Conservation (phyloP, 2,797 vertebrate species). For the Apogon hyalosoma region DNA sequence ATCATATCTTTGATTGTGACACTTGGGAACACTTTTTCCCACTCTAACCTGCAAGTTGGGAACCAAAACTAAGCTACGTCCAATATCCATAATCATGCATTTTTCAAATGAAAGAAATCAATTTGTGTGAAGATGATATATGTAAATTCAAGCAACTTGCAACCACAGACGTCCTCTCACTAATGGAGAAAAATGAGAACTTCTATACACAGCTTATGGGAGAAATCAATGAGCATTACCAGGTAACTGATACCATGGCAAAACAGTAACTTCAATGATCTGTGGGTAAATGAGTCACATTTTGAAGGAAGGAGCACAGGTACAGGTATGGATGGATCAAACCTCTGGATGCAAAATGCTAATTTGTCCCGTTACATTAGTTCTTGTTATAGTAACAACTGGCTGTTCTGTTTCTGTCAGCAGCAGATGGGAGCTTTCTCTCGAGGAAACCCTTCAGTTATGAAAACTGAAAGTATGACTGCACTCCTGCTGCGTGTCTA, state of each 20-base stretch:
- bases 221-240: slow-evolving; percentile 53
- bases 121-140: neutral
- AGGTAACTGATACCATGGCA: slow-evolving; percentile 37
- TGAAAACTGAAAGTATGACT: slow-evolving; percentile 51
- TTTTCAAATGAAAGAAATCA: neutral
- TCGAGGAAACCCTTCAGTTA: slow-evolving; percentile 69
- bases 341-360: slow-evolving; percentile 40
- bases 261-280: slow-evolving; percentile 47
- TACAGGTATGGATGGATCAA: slow-evolving; percentile 17
- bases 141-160: slow-evolving; percentile 32
- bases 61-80: too few relatives aligned
- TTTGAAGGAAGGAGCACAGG: slow-evolving; percentile 6
- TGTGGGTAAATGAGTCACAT: slow-evolving; percentile 32
- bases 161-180: neutral
- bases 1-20: too few relatives aligned
- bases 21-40: too few relatives aligned
- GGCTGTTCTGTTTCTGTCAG: slow-evolving; percentile 66
- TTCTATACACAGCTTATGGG: slow-evolving; percentile 15
- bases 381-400: slow-evolving; percentile 59
- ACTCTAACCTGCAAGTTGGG: too few relatives aligned
- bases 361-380: slow-evolving; percentile 47
- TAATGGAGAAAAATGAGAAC: slow-evolving; percentile 50
- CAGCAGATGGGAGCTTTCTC: slow-evolving; percentile 65
- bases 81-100: too few relatives aligned
- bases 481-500: slow-evolving; percentile 22